Evolutionary conservation across 1,140 invertebrate genomes (phyloP).

Genomic region (Aphaenogaster rudis): DNA sequence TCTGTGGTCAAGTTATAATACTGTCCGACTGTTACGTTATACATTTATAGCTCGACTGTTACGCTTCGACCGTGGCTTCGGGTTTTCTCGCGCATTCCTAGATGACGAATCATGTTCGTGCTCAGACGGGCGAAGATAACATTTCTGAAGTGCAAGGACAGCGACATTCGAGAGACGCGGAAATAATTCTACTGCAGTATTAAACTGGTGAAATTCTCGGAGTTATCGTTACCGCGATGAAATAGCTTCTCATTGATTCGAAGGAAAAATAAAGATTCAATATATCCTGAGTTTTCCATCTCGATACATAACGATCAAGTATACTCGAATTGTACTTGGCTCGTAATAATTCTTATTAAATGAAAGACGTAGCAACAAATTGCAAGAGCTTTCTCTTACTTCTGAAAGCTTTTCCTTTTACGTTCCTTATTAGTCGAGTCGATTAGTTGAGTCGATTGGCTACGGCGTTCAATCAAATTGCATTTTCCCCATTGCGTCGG

Average conservation of each 20-base stretch:
- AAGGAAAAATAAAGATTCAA: not conserved
- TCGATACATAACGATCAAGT: not conserved
- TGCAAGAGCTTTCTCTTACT: not conserved
- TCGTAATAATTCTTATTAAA: conserved; percentile 7
- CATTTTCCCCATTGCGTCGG: conserved; percentile 1
- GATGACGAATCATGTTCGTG: conserved; percentile 57
- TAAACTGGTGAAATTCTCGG: conserved; percentile 22
- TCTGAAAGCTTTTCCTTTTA: not conserved
- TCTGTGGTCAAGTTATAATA: conserved; percentile 42
- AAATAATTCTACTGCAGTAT: conserved; percentile 25
- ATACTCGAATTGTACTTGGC: not conserved
- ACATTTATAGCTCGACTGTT: not conserved
- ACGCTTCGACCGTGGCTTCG: conserved; percentile 50
- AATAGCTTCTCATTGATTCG: not conserved
- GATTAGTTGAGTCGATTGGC: conserved; percentile 9
- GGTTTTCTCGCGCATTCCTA: conserved; percentile 66
- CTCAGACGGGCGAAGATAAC: conserved; percentile 23
- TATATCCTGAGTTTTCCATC: not conserved
- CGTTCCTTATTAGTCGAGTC: not conserved
- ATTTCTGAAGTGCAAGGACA: conserved; percentile 50
- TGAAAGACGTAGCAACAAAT: not conserved
- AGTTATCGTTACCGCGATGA: conserved; percentile 33
- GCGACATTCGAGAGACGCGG: not conserved
- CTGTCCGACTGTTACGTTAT: conserved; percentile 28
- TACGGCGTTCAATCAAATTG: not conserved